These are phyloP conservation scores for Phasia obesa DNA, from an alignment of 2,888 invertebrate species.

Conservation along the genomic window DNA sequence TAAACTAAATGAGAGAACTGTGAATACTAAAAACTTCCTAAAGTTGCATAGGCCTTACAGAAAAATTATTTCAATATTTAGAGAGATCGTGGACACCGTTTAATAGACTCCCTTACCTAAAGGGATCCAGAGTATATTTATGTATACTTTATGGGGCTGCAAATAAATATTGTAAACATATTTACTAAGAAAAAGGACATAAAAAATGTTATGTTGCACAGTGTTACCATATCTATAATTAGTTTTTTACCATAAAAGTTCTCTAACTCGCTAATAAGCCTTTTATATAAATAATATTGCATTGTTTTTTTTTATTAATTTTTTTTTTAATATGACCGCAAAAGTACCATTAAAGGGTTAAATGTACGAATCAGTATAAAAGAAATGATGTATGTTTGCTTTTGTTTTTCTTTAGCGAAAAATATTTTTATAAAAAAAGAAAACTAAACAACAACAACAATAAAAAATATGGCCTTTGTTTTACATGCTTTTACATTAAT, in stretches of 20 bases:
- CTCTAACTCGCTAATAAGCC: constrained; percentile 50
- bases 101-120: too few species aligned
- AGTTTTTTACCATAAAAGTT: not conserved
- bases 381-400: not conserved
- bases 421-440: not conserved
- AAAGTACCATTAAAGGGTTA: constrained; percentile 61
- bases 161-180: too few species aligned
- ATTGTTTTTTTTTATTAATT: not conserved
- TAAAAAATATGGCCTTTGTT: constrained; percentile 46
- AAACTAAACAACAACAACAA: constrained; percentile 18
- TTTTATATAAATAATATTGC: constrained; percentile 11
- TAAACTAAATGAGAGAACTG: too few species aligned
- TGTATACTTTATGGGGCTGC: too few species aligned
- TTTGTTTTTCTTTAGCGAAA: constrained; percentile 11
- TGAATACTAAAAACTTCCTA: too few species aligned
- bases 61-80: too few species aligned
- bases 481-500: constrained; percentile 46
- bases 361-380: constrained; percentile 40
- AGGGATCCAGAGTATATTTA: too few species aligned
- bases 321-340: constrained; percentile 30
- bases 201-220: too few species aligned
- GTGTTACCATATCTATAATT: not conserved
- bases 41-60: too few species aligned
- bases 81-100: too few species aligned
- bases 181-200: too few species aligned